Base-by-base conservation (phyloP, 2,888 invertebrate genomes). In the Empis livida region DNA sequence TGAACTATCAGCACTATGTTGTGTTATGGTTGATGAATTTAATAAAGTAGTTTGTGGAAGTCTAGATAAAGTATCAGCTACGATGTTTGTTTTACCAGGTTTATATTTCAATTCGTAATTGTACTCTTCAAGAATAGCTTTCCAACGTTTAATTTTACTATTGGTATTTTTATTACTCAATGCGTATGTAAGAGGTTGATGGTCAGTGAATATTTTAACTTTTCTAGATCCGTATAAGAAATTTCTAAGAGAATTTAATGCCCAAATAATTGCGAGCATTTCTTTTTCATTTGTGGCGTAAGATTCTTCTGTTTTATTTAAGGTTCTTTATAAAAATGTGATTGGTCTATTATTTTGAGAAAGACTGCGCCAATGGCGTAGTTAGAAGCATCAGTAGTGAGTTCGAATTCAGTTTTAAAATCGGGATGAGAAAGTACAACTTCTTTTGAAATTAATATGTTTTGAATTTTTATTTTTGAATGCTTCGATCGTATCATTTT, bases 131-230 rank as follows among this genome's bases (percentile, higher is more conserved):
- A 49, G 15, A 3, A 30, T 14, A 10, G 48, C n/a, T 23, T 47
- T 49, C 49, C 48, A 51, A 5, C 49, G 35, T 31, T 46, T 49
- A 11, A 47, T 20, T 45, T 44, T 47, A 10, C 23, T 11, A 30
- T 49, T 49, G 10, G 9, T 23, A 16, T 49, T 51, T 38, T 47
- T 45, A 20, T 35, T 42, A n/a, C 47, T 50, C 1, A 52, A 30
- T 2, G 45, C 35, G 35, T 23, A 44, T 6, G 45, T 49, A 1
- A 51, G 40, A 10, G 46, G 47, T 37, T 48, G 49, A 37, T 49
- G 52, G 31, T 52, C 51, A n/a, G 48, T 52, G 13, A 27, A 50
- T 14, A 52, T 52, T 11, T 27, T 44, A 4, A 49, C 47, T 38
- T 49, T 17, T 15, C 27, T 40, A 17, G 20, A 32, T 20, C 50